Base-by-base conservation (phyloP, 1,140 invertebrate species). In the Halictus rubicundus region DNA sequence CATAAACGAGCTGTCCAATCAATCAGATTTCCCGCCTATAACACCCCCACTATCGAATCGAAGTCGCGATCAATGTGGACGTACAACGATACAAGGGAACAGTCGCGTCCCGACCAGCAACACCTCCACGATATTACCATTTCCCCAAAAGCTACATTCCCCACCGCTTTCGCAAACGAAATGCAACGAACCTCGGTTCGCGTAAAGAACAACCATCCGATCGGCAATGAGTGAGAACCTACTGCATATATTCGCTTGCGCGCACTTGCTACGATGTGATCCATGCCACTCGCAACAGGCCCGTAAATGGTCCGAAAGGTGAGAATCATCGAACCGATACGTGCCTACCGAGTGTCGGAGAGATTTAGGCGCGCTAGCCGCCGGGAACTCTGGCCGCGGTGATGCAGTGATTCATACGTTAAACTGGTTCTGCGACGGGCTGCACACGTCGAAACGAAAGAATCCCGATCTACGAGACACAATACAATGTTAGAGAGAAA, bases 321-420 rank as follows among this genome's bases (percentile, higher is more conserved):
- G 8, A 57, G n/a, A 57, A 57, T 57, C 54, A 57, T 57, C 54
- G 21, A n/a, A 57, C 59, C 52, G 52, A 23, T n/a, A 68, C 39
- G 25, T n/a, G 65, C 64, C 8, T 21, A 21, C 5, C 19, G n/a
- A n/a, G 21, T 9, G 46, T 32, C 59, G 49, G 49, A 70, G 32
- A 70, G 66, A 81, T 73, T 82, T 71, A 73, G 64, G 59, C 52
- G 59, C 32, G 63, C 42, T 49, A 65, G 80, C 21, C 59, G 42
- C 64, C 64, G 64, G 42, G 76, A 72, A 78, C 72, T 76, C 74
- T 57, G 27, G 71, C 59, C 81, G 70, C 71, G 80, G 78, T 81
- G 79, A 76, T 65, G 70, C 76, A 86, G 80, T 89, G 88, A 89
- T 88, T 89, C 88, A 89, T 84, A 65, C 81, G 78, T 87, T 74